Percentiles rank a stretch among this genome's conserved stretches.
phyloP scores from a whole-genome alignment of 2,113 vertebrate genomes.

The Raja brachyura region DNA sequence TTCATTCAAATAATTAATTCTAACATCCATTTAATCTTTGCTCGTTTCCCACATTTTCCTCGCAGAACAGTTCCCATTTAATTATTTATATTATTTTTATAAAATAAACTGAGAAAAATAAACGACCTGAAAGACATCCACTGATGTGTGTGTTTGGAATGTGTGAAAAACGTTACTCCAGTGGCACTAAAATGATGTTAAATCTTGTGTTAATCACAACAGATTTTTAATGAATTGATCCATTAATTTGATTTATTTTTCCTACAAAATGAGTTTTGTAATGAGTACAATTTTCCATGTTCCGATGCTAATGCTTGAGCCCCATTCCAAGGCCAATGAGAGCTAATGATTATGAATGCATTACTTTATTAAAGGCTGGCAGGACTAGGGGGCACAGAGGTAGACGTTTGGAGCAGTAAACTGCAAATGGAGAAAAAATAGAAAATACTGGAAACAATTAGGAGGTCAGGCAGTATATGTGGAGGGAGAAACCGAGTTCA shows the following conservation, averaged over 20 bases:
- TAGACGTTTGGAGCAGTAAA: too few relatives aligned
- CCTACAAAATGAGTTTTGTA: not conserved
- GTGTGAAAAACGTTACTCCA: not conserved
- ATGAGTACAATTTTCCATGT: not conserved
- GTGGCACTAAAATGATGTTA: not conserved
- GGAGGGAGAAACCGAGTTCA: too few relatives aligned
- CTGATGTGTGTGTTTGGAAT: not conserved
- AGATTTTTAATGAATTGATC: not conserved
- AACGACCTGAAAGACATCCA: too few relatives aligned
- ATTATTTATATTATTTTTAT: not conserved
- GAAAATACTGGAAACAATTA: too few relatives aligned
- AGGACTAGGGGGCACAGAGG: too few relatives aligned
- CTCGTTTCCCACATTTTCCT: not conserved
- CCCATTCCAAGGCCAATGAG: not conserved
- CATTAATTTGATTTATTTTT: not conserved
- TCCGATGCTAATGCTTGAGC: not conserved
- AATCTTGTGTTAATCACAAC: not conserved
- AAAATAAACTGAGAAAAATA: not conserved
- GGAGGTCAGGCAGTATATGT: too few relatives aligned
- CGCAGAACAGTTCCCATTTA: not conserved
- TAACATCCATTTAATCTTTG: not conserved
- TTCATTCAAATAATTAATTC: conserved; percentile 26
- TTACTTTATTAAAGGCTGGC: too few relatives aligned
- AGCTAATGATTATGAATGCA: not conserved
- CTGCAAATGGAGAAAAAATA: too few relatives aligned